Base-by-base conservation (phyloP, 1,140 invertebrate genomes). In the Ceratosolen fusciceps region DNA sequence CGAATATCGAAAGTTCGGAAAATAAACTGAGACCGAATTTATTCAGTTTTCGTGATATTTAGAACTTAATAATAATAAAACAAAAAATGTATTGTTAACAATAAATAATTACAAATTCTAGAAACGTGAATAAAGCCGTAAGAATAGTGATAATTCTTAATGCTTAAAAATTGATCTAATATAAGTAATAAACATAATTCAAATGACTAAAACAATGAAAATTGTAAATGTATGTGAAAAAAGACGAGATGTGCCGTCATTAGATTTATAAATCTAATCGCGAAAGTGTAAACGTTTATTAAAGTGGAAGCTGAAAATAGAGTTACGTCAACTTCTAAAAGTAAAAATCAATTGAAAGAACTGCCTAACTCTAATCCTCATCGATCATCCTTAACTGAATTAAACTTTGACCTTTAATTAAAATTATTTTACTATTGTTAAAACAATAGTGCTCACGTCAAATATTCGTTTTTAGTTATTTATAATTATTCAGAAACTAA, bases 381-480 rank as follows among this genome's bases (percentile, higher is more conserved):
- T 76, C 47, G 60, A 76, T 76, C 74, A 73, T 56, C 1, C 14
- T 31, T 67, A 52, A 76, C 29, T 37, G 1, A 39, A 76, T 76
- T 76, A 67, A 76, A 49, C 31, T 14, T 21, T 37, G 60, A 67
- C 74, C 74, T 54, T 67, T 43, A 9, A 65, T 65, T 43, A 52
- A 31, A 60, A 60, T 7, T 60, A n/a, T n/a, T n/a, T n/a, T n/a
- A n/a, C n/a, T n/a, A n/a, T n/a, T n/a, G n/a, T n/a, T n/a, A n/a
- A n/a, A n/a, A n/a, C n/a, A n/a, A n/a, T n/a, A n/a, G n/a, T n/a
- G n/a, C n/a, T n/a, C n/a, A n/a, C n/a, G n/a, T n/a, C n/a, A n/a
- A n/a, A n/a, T n/a, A n/a, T n/a, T n/a, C n/a, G n/a, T n/a, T n/a
- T 26, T 26, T 3, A 58, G 7, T 2, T 58, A 29, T 43, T 43